phyloP scores from a whole-genome alignment of 1,140 invertebrate species.

The Lucilia sericata region DNA sequence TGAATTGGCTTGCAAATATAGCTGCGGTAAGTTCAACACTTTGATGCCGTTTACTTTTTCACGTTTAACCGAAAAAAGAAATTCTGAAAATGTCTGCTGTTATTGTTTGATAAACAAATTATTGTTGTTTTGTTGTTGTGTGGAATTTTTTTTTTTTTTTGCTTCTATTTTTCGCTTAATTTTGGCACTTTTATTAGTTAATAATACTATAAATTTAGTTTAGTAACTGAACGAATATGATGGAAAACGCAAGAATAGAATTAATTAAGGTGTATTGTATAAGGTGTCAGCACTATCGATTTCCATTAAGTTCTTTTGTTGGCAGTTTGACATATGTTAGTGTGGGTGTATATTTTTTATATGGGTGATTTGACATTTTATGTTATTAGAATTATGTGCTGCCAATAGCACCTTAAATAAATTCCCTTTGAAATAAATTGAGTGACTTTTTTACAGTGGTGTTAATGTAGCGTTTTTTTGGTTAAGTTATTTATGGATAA shows the following conservation, averaged over 20 bases:
- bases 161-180: neutral
- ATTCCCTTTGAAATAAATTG: too few relatives aligned
- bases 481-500: neutral
- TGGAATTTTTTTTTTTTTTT: neutral
- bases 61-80: neutral
- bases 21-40: slow-evolving; percentile 63
- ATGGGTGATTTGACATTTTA: too few relatives aligned
- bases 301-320: too few relatives aligned
- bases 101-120: slow-evolving; percentile 5
- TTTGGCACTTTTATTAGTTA: slow-evolving; percentile 18
- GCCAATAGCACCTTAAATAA: too few relatives aligned
- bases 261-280: too few relatives aligned
- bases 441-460: too few relatives aligned
- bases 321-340: too few relatives aligned
- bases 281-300: too few relatives aligned
- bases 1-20: slow-evolving; percentile 55
- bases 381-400: too few relatives aligned
- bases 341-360: too few relatives aligned
- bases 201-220: neutral
- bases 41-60: slow-evolving; percentile 48
- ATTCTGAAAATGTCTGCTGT: neutral
- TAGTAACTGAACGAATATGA: neutral
- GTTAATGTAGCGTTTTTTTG: too few relatives aligned
- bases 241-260: too few relatives aligned
- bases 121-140: neutral